phyloP scores from a whole-genome alignment of 2,888 invertebrate genomes.

The Limnephilus rhombicus region DNA sequence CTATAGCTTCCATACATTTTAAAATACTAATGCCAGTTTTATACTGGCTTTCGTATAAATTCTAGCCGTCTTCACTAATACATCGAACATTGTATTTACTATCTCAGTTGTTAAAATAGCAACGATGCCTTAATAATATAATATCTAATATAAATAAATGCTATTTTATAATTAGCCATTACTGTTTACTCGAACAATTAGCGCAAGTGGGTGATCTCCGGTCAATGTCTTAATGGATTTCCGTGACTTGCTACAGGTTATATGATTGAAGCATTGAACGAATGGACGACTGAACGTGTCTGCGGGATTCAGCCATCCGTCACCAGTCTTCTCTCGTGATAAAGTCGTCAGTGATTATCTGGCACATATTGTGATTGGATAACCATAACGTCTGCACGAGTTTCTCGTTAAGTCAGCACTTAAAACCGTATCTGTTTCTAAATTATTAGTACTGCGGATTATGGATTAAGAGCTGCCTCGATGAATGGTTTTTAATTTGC shows the following conservation, averaged over 20 bases:
- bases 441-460: not conserved
- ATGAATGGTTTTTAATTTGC: not conserved
- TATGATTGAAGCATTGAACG: not conserved
- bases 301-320: not conserved
- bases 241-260: not conserved
- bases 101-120: not conserved
- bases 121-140: not conserved
- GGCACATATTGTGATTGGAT: not conserved
- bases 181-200: not conserved
- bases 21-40: too few relatives aligned
- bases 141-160: not conserved
- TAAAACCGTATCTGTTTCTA: not conserved
- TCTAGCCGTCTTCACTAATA: not conserved
- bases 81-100: not conserved
- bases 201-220: not conserved
- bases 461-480: not conserved
- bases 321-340: not conserved
- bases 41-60: not conserved
- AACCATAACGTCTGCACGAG: not conserved
- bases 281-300: not conserved
- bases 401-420: not conserved
- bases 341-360: conserved; percentile 1
- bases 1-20: too few relatives aligned
- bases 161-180: not conserved
- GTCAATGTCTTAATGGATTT: not conserved